Evolutionary conservation across 2,888 invertebrate genomes (phyloP), one percentile per base, ranked within the genome.

Genomic region (Acholoe squamosa): DNA sequence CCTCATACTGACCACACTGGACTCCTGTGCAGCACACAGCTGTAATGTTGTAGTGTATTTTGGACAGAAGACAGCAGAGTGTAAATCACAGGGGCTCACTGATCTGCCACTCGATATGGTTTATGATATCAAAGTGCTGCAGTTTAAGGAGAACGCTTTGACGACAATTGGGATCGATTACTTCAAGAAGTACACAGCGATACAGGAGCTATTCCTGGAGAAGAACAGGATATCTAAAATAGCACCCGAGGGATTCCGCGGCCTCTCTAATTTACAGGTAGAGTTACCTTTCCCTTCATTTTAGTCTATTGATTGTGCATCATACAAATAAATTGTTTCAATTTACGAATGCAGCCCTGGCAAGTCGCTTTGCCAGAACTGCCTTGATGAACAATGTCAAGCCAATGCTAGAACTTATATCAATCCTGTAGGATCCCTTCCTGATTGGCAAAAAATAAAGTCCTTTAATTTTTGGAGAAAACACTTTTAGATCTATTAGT

Each of bases 161-260:
- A 91, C 91, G 14, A 52, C n/a, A n/a, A 84, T 93, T 0, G 89
- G 84, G 10, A 89, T 89, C n/a, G 91, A 92, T 54, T 88, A 84
- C 22, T 92, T 93, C 89, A 67, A 56, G 22, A 61, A 28, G 28
- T 92, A 93, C 91, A 89, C 89, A 5, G 91, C 91, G n/a, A 88
- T 93, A 7, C 93, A 93, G 91, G 92, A 93, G 51, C 84, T 93
- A 51, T 90, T 90, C 77, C 61, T 93, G 56, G 90, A 89, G 22
- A 90, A 91, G 10, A 93, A 93, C 54, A 22, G 89, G 51, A 92
- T 93, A 56, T 91, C 91, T 5, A 67, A 28, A 0, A 90, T 93
- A 14, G 91, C 91, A 14, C 91, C 92, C 7, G 90, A 92, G 31
- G 92, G 92, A 19, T 93, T 93, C 84, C 88, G 90, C 19, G 89